Conservation (phyloP, 2,797 vertebrate genomes). For the Lagocephalus sceleratus region DNA sequence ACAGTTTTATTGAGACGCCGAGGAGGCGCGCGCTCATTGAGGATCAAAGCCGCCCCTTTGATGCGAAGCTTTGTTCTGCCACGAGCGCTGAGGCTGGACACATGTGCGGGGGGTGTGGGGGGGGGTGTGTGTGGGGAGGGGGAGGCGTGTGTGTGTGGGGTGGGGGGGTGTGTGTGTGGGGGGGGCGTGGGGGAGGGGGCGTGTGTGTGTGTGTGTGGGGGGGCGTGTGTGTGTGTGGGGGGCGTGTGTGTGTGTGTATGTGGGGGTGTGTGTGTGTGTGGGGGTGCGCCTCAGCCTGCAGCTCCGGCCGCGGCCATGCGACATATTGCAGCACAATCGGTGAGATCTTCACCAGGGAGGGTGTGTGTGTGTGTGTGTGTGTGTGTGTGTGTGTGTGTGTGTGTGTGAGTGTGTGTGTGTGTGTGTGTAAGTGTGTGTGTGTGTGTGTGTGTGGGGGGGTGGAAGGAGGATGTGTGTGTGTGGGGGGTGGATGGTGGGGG, state of each 20-base stretch:
- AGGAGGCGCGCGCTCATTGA: constrained; percentile 50
- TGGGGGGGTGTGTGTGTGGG: constrained; percentile 41
- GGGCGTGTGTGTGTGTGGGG: no score
- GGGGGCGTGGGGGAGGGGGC: no score
- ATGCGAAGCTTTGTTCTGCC: constrained; percentile 60
- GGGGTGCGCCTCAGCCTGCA: constrained; percentile 55
- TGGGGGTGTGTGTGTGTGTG: constrained; percentile 40
- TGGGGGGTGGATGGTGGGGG: no score
- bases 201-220: constrained; percentile 7
- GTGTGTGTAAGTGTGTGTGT: no score
- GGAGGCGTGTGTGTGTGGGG: no score
- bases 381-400: no score
- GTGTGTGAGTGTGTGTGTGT: no score
- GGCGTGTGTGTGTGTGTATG: no score
- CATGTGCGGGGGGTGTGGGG: constrained; percentile 9
- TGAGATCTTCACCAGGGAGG: constrained; percentile 56
- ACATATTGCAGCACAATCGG: constrained; percentile 75
- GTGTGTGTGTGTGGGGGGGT: no score
- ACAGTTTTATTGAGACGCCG: constrained; percentile 54
- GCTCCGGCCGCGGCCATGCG: constrained; percentile 60
- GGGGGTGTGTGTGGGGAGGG: no score
- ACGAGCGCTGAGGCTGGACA: constrained; percentile 41
- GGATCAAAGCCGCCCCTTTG: constrained; percentile 57
- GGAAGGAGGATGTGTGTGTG: no score
- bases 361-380: no score